Percentiles rank a stretch among this genome's conserved stretches.
These are phyloP conservation scores for Sternarchorhynchus goeldii DNA, from an alignment of 2,797 vertebrate genomes.

Conservation along the genomic window DNA sequence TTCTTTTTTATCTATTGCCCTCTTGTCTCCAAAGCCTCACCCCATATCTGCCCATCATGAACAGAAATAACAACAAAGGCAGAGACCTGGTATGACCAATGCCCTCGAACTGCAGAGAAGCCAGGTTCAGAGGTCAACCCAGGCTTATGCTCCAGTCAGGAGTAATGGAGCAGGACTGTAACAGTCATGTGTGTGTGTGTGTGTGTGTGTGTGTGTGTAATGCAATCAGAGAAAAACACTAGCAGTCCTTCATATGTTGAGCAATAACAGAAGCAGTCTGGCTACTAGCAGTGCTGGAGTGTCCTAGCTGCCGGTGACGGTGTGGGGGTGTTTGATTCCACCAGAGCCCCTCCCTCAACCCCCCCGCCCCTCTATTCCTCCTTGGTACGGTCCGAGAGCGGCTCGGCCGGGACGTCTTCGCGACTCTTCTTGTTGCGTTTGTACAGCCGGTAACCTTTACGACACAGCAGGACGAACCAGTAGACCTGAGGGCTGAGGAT, in stretches of 20 bases:
- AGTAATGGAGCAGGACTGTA: constrained; percentile 27
- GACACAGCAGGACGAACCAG: constrained; percentile 94
- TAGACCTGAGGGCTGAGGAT: constrained; percentile 96
- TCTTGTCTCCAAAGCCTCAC: neutral
- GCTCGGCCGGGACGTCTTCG: constrained; percentile 33
- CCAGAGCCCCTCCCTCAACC: too few relatives aligned
- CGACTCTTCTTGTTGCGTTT: constrained; percentile 57
- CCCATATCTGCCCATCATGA: neutral
- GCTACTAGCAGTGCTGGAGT: constrained; percentile 50
- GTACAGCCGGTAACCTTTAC: constrained; percentile 88
- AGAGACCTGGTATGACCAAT: constrained; percentile 8
- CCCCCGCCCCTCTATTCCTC: constrained; percentile 45
- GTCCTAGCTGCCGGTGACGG: constrained; percentile 33
- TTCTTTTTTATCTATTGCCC: neutral
- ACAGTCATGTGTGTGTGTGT: constrained; percentile 15
- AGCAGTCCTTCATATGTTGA: constrained; percentile 28
- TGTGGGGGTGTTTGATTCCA: neutral
- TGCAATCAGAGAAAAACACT: constrained; percentile 27
- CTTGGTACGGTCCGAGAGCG: constrained; percentile 61
- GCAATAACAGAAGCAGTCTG: constrained; percentile 65
- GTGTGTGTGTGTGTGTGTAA: constrained; percentile 15
- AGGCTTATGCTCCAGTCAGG: constrained; percentile 19
- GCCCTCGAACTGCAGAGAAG: neutral
- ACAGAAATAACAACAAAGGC: constrained; percentile 7
- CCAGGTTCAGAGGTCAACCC: constrained; percentile 1